Evolutionary conservation across 2,888 invertebrate genomes (phyloP).

Genomic region (Drepanosiphum platanoidis): DNA sequence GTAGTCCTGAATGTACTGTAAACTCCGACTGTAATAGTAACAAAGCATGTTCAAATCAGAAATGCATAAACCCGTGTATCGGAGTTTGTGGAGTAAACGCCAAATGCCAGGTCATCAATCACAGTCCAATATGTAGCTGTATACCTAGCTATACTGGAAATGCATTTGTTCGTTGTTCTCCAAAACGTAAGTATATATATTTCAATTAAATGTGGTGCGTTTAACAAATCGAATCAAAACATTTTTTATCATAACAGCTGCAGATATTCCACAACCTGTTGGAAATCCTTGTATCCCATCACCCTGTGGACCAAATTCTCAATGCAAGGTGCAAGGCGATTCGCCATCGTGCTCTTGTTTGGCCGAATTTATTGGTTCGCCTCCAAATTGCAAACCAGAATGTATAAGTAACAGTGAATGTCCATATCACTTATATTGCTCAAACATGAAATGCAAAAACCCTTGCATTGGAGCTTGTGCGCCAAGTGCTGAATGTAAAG

Average conservation of each 20-base stretch:
- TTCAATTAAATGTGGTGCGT: not conserved
- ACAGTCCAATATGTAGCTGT: constrained; percentile 86
- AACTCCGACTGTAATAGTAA: constrained; percentile 72
- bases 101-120: constrained; percentile 76
- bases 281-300: constrained; percentile 75
- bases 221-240: no score
- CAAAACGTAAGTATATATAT: constrained; percentile 71
- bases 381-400: constrained; percentile 79
- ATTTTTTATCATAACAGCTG: constrained; percentile 24
- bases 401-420: constrained; percentile 81
- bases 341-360: constrained; percentile 67
- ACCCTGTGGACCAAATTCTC: constrained; percentile 75
- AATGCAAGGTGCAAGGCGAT: constrained; percentile 69
- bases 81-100: constrained; percentile 68
- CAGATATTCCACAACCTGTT: constrained; percentile 62
- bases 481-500: constrained; percentile 77
- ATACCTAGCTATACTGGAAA: constrained; percentile 68
- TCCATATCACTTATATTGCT: constrained; percentile 75
- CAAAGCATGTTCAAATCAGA: constrained; percentile 69
- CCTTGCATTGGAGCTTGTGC: constrained; percentile 86
- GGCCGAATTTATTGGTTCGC: constrained; percentile 75
- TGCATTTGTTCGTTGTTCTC: constrained; percentile 69
- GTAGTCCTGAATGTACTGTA: constrained; percentile 77
- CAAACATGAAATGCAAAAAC: constrained; percentile 78
- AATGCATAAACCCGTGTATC: constrained; percentile 69